Evolutionary conservation across 1,140 invertebrate species (phyloP), one percentile per base, ranked within the genome.

Genomic region (Drosophila ironensis): DNA sequence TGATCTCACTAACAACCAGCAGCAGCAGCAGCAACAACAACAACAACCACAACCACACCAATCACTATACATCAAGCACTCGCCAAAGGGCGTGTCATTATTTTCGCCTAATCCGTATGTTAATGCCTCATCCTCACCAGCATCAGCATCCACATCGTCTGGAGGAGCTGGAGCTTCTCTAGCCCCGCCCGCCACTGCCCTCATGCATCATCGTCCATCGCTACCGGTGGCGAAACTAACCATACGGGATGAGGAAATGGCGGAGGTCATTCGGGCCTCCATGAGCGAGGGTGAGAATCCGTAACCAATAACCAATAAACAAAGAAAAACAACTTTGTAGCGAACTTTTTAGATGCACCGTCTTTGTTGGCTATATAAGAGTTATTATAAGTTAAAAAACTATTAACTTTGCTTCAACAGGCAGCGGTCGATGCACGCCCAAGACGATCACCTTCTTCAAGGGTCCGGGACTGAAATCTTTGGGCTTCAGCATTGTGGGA

Each of bases 401-500:
- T 2, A n/a, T 9, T 12, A 7, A 6, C n/a, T 20, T 17, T 17
- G 2, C 20, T 5, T 5, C 20, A 3, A 12, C n/a, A 89, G 88
- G 86, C 20, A 74, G 63, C 38, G 75, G 75, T 4, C 82, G 87
- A 4, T 73, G 71, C 22, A 76, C 73, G 0, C 72, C 72, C 4
- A 89, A 88, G 42, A 88, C 64, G 1, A 90, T 91, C 24, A 91
- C 91, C 37, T 96, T 97, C 84, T 93, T 94, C 84, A 97, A 97
- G 90, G 96, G 96, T 12, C 93, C 93, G 6, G 95, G 95, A 2
- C 93, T 95, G 46, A 97, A 97, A 88, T 96, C 95, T 50, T 91
- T 98, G 16, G 97, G 97, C 1, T 98, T 98, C 88, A 97, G 96
- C 89, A 97, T 98, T 75, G 97, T 98, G 16, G 97, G 97, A 19